phyloP scores from a whole-genome alignment of 2,113 vertebrate genomes.

The Acrocephalus arundinaceus region DNA sequence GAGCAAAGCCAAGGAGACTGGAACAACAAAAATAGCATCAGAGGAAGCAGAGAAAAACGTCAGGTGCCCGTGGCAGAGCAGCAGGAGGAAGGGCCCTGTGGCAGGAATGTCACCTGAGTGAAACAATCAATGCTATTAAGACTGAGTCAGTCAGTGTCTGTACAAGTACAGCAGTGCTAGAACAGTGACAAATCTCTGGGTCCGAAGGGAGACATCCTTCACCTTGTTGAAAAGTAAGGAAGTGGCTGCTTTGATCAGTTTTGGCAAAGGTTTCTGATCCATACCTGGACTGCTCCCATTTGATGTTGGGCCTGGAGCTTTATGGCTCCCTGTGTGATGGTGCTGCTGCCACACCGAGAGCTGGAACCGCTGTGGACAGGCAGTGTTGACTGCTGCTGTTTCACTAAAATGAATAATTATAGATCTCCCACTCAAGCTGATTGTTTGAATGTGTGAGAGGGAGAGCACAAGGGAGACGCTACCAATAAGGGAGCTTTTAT shows the following conservation, averaged over 20 bases:
- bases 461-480: background rate
- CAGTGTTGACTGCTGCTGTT: background rate
- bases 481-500: background rate
- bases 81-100: background rate
- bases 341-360: background rate
- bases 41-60: background rate
- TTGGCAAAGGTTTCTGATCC: background rate
- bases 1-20: background rate
- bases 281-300: background rate
- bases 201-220: slow-evolving; percentile 25
- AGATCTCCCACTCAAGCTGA: slow-evolving; percentile 3
- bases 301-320: background rate
- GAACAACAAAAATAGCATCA: background rate
- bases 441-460: slow-evolving; percentile 1
- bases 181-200: slow-evolving; percentile 9
- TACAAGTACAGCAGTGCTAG: background rate
- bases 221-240: background rate
- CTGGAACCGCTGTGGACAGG: background rate
- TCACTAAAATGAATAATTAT: slow-evolving; percentile 53
- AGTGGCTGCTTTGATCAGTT: background rate
- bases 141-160: background rate
- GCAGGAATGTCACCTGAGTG: background rate
- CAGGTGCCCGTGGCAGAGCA: background rate
- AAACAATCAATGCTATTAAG: background rate
- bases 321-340: background rate